Evolutionary conservation across 1,140 invertebrate genomes (phyloP).

Genomic region (Sipha flava): DNA sequence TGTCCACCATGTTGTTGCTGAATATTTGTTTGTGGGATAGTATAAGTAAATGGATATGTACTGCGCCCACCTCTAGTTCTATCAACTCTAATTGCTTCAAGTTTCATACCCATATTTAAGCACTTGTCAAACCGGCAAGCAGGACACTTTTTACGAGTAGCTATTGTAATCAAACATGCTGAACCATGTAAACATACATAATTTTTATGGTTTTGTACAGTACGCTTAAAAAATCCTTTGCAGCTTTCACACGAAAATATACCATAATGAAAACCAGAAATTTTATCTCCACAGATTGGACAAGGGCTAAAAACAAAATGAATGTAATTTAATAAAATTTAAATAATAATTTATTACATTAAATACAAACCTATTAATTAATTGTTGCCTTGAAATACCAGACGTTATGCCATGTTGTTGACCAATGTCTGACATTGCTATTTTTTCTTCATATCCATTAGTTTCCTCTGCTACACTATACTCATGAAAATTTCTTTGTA

Average conservation of each 20-base stretch:
- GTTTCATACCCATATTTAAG: constrained; percentile 90
- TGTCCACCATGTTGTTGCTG: constrained; percentile 30
- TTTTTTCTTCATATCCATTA: constrained; percentile 40
- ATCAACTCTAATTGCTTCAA: constrained; percentile 93
- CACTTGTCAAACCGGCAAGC: constrained; percentile 96
- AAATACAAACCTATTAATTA: constrained; percentile 55
- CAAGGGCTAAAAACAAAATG: constrained; percentile 59
- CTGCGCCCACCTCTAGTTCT: constrained; percentile 87
- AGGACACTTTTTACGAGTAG: constrained; percentile 91
- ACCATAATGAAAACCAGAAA: constrained; percentile 90
- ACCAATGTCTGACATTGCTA: constrained; percentile 43
- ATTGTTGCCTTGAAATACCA: constrained; percentile 76
- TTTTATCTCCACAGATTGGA: constrained; percentile 90
- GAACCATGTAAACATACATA: constrained; percentile 88
- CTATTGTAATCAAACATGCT: constrained; percentile 81
- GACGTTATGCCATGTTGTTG: constrained; percentile 53
- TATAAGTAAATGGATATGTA: constrained; percentile 89
- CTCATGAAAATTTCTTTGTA: constrained; percentile 28
- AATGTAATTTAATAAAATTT: not conserved
- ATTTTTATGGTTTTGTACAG: constrained; percentile 94
- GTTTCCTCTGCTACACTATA: constrained; percentile 38
- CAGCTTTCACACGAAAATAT: constrained; percentile 96
- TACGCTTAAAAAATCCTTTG: constrained; percentile 97
- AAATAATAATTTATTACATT: not conserved
- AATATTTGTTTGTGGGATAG: constrained; percentile 55